These are phyloP conservation scores for Drosophila navojoa DNA, from an alignment of 1,140 invertebrate genomes.

Conservation along the genomic window DNA sequence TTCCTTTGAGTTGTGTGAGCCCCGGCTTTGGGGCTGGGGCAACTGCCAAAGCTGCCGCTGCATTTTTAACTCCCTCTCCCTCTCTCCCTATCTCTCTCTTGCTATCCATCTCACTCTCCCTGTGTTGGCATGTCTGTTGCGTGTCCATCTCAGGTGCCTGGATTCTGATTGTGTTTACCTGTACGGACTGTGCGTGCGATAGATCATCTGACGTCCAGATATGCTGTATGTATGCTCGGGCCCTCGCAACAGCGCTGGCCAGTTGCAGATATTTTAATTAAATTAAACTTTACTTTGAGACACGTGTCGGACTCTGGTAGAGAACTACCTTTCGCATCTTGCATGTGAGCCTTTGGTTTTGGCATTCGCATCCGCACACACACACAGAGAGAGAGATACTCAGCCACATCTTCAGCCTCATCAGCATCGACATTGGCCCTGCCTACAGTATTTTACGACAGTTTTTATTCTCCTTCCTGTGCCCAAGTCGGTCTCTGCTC, in stretches of 20 bases:
- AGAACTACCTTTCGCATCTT: constrained; percentile 1
- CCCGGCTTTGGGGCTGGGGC: background rate
- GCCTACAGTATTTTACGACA: constrained; percentile 63
- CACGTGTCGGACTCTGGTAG: constrained; percentile 64
- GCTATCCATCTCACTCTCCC: background rate
- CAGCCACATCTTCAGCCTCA: constrained; percentile 19
- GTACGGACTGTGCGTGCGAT: constrained; percentile 63
- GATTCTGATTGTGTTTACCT: constrained; percentile 71
- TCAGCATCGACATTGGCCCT: constrained; percentile 37
- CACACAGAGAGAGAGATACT: constrained; percentile 6
- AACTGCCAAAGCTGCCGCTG: constrained; percentile 1
- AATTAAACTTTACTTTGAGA: constrained; percentile 80
- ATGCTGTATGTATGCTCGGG: background rate
- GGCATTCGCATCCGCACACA: constrained; percentile 10
- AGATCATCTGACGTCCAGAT: constrained; percentile 63
- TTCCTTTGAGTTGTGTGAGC: constrained; percentile 5
- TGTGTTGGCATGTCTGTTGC: constrained; percentile 18
- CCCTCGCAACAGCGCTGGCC: constrained; percentile 14
- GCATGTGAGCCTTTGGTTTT: constrained; percentile 32
- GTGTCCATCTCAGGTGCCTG: constrained; percentile 37
- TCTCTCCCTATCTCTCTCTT: too few relatives aligned
- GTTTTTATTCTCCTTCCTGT: constrained; percentile 43
- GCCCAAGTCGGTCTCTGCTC: constrained; percentile 30
- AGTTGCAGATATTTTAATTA: constrained; percentile 77
- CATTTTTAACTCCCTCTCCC: background rate